Base-by-base conservation (phyloP, 2,113 vertebrate species). In the Pardalotus punctatus region DNA sequence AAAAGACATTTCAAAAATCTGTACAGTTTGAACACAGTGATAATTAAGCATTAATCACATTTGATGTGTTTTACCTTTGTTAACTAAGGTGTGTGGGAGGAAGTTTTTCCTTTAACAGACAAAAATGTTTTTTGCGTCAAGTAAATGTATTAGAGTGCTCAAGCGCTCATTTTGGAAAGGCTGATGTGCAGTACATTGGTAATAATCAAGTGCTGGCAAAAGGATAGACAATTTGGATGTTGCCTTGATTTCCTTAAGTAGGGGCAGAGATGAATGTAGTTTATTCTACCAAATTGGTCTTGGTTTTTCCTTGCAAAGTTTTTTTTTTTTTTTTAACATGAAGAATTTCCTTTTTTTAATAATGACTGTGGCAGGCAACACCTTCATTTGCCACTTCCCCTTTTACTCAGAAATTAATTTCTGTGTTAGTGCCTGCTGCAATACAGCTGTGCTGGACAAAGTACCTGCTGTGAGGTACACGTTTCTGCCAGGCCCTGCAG, bases 381-480 rank as follows among this genome's bases (percentile, higher is more conserved):
- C 45, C 8, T 67, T 79, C 9, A 16, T 61, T 60, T 79, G 7
- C 5, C 0, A 1, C 45, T 90, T 61, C 20, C 20, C 31, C 4
- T 64, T 82, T 58, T 57, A 21, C 12, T 86, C 62, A 51, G 67
- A n/a, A 77, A 62, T 82, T 28, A 0, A 50, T 45, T 79, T 57
- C 13, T 62, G 14, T 85, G 12, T 61, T 57, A 6, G 61, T n/a
- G 62, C 38, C 9, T 21, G 40, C 53, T 90, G 74, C 0, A 23
- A 0, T 69, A 19, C 67, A 90, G 82, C 82, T 76, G 54, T 61
- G 50, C 71, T 50, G 69, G 74, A 58, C 58, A 21, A 9, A 51
- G 29, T 2, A 11, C 16, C 3, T 45, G 71, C 69, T 1, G 0
- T 22, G 74, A 64, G 54, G 88, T 36, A 8, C 9, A 1, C 0